Evolutionary conservation across 2,888 invertebrate species (phyloP).

Genomic region (Amblyjoppa fuscipennis): DNA sequence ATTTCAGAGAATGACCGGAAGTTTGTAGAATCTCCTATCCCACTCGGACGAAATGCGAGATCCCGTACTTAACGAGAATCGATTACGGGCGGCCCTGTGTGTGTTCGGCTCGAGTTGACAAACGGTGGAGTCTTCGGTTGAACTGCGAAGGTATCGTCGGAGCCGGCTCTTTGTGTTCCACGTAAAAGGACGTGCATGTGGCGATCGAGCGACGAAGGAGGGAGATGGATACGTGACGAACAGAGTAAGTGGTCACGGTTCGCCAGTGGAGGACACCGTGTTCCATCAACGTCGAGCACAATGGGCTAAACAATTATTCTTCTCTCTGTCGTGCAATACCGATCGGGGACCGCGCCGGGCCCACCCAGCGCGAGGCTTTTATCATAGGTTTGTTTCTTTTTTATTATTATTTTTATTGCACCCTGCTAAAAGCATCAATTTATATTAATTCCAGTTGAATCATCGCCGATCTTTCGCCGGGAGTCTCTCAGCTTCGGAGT

Average conservation of each 20-base stretch:
- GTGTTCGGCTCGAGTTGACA: slow-evolving; percentile 29
- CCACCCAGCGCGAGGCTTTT: slow-evolving; percentile 27
- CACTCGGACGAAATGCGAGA: slow-evolving; percentile 26
- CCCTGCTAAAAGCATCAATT: slow-evolving; percentile 39
- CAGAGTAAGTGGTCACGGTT: slow-evolving; percentile 55
- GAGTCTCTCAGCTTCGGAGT: slow-evolving; percentile 8
- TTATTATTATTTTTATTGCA: neutral
- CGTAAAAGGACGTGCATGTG: neutral
- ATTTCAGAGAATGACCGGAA: slow-evolving; percentile 64
- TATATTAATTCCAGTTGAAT: slow-evolving; percentile 29
- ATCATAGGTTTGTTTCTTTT: neutral
- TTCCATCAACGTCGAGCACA: slow-evolving; percentile 39
- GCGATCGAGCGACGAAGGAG: neutral
- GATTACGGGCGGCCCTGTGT: neutral
- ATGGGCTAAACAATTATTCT: slow-evolving; percentile 47
- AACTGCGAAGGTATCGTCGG: neutral
- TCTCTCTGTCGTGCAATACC: slow-evolving; percentile 18
- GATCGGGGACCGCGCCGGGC: slow-evolving; percentile 24
- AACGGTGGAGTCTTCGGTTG: slow-evolving; percentile 13
- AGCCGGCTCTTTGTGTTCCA: slow-evolving; percentile 11
- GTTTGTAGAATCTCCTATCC: slow-evolving; percentile 24
- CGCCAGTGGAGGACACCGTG: slow-evolving; percentile 39
- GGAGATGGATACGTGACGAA: slow-evolving; percentile 27
- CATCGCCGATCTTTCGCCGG: neutral
- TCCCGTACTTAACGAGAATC: slow-evolving; percentile 34